Base-by-base conservation (phyloP, 2,797 vertebrate genomes). In the Echeneis naucrates region DNA sequence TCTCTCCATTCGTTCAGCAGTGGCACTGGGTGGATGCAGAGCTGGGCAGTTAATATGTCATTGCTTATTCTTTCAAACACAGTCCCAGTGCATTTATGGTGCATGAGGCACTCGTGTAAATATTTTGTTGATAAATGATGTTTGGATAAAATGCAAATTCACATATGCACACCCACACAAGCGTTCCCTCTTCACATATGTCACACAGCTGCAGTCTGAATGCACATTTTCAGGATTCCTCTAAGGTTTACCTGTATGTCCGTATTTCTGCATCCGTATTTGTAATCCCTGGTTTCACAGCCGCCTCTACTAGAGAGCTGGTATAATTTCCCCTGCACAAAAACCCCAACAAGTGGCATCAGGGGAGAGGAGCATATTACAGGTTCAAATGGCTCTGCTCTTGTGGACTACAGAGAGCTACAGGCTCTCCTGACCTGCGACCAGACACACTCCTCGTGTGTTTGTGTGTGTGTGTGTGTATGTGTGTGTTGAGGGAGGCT, bases 381-480 rank as follows among this genome's bases (percentile, higher is more conserved):
- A 94, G 94, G 93, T 95, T 95, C 94, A 95, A 93, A 91, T 87
- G 91, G 84, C 92, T 94, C 91, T 91, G 94, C 92, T 95, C 89
- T 82, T 84, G 32, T 80, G 92, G 88, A 93, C 85, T 83, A 57
- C 82, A 71, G 87, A 91, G 88, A 88, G 82, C 89, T 86, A 87
- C 91, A 87, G 82, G 80, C 89, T 89, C 79, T 87, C 80, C 87
- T 93, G 93, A 95, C 93, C 85, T 93, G 86, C 92, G 93, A 87
- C 93, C 75, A 66, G 88, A 61, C 66, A 52, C 72, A 68, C 84
- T 68, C 55, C 54, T 75, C 33, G 23, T 60, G 42, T 61, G 32
- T 63, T 24, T 58, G 57, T 68, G 59, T 56, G 47, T 81, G 68
- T 80, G 72, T 88, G 67, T 72, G 4, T 77, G 12, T 45, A 47